phyloP scores from a whole-genome alignment of 2,888 invertebrate species.

The Drosophila vallismaia region DNA sequence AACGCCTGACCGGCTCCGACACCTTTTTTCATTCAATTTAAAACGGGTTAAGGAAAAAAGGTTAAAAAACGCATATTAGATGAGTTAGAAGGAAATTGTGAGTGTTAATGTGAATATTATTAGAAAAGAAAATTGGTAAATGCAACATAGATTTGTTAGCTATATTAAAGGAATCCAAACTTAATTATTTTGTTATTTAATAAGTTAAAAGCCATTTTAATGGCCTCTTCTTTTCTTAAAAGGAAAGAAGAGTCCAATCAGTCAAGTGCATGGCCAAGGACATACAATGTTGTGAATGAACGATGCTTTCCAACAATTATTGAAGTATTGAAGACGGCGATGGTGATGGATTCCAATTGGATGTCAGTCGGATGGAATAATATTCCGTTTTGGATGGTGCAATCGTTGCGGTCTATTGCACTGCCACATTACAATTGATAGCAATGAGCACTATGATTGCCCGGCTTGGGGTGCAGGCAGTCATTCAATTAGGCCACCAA shows the following conservation, averaged over 20 bases:
- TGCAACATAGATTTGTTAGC: neutral
- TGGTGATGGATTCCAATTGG: conserved; percentile 44
- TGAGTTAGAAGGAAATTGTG: conserved; percentile 14
- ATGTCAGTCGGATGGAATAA: conserved; percentile 39
- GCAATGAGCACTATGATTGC: conserved; percentile 52
- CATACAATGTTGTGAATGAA: conserved; percentile 26
- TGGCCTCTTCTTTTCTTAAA: too few species aligned
- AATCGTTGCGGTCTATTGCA: conserved; percentile 66
- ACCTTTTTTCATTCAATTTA: conserved; percentile 81
- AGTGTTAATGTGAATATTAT: conserved; percentile 2
- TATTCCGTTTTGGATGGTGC: conserved; percentile 62
- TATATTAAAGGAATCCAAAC: neutral
- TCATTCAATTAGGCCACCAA: conserved; percentile 70
- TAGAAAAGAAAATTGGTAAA: neutral
- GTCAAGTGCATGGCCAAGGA: conserved; percentile 20
- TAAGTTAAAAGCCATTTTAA: too few species aligned
- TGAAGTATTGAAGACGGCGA: conserved; percentile 3
- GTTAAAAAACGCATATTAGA: conserved; percentile 15
- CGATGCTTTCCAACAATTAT: conserved; percentile 10
- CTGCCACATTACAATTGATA: conserved; percentile 61
- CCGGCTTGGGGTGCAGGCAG: conserved; percentile 15
- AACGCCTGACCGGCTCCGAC: conserved; percentile 86
- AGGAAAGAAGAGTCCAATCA: too few species aligned
- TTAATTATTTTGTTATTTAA: neutral
- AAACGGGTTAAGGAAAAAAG: conserved; percentile 11